These are phyloP conservation scores for Thecophora atra DNA, from an alignment of 2,888 invertebrate species.

Conservation along the genomic window DNA sequence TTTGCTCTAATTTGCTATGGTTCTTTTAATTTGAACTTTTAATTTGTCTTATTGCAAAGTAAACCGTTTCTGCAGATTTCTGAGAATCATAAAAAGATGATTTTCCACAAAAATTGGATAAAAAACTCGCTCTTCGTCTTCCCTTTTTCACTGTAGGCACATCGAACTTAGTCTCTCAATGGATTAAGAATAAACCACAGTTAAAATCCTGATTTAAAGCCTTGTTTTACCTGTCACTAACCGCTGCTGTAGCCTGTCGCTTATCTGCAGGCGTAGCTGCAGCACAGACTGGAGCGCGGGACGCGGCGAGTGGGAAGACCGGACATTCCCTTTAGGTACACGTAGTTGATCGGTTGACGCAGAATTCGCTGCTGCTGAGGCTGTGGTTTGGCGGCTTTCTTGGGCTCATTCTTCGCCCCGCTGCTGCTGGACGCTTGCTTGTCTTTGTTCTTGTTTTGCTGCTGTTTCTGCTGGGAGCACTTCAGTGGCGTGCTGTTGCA, in stretches of 20 bases:
- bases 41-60: background rate
- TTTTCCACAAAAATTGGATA: too few species aligned
- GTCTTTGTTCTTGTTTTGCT: slow-evolving; percentile 38
- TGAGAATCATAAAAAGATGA: background rate
- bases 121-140: background rate
- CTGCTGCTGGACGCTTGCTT: slow-evolving; percentile 29
- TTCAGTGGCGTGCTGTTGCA: slow-evolving; percentile 68
- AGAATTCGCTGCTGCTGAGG: slow-evolving; percentile 69
- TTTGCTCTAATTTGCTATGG: background rate
- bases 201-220: slow-evolving; percentile 20
- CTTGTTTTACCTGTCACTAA: background rate
- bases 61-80: background rate
- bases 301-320: slow-evolving; percentile 83
- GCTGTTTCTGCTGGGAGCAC: slow-evolving; percentile 43
- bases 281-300: slow-evolving; percentile 70
- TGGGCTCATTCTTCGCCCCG: slow-evolving; percentile 7
- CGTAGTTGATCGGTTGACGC: slow-evolving; percentile 80
- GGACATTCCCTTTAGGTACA: slow-evolving; percentile 81
- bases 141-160: background rate
- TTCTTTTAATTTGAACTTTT: background rate
- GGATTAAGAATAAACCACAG: too few species aligned
- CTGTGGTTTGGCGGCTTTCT: slow-evolving; percentile 32
- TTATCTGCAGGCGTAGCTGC: slow-evolving; percentile 53
- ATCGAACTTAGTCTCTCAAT: background rate
- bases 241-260: background rate